Percentiles rank a stretch among this genome's conserved stretches.
These are phyloP conservation scores for Venustaconcha ellipsiformis DNA, from an alignment of 1,140 invertebrate genomes.

Conservation along the genomic window DNA sequence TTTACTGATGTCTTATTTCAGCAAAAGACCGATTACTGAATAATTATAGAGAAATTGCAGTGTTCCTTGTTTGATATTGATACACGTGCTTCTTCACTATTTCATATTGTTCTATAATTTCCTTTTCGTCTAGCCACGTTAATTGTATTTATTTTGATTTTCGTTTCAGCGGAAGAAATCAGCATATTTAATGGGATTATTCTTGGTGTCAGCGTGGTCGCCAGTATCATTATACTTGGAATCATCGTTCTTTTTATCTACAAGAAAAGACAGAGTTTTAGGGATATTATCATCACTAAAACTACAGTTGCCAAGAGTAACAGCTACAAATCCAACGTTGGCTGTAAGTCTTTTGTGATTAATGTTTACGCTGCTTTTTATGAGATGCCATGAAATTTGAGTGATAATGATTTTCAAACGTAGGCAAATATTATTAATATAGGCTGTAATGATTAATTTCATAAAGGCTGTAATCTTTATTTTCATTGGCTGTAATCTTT, in stretches of 20 bases:
- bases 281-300: constrained; percentile 62
- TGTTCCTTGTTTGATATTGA: no score
- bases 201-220: constrained; percentile 42
- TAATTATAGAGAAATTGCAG: no score
- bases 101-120: no score
- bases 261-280: constrained; percentile 63
- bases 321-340: constrained; percentile 65
- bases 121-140: background rate
- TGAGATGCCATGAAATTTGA: no score
- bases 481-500: no score
- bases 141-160: background rate
- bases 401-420: no score
- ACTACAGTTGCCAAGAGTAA: constrained; percentile 64
- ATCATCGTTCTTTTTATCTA: constrained; percentile 56
- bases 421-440: no score
- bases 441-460: no score
- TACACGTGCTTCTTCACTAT: no score
- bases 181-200: constrained; percentile 47
- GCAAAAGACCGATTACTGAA: no score
- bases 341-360: constrained; percentile 48
- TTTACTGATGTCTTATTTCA: no score
- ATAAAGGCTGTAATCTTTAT: no score
- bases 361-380: background rate
- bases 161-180: constrained; percentile 36
- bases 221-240: constrained; percentile 41